Evolutionary conservation across 1,140 invertebrate genomes (phyloP).

Genomic region (Neodiprion virginianus): DNA sequence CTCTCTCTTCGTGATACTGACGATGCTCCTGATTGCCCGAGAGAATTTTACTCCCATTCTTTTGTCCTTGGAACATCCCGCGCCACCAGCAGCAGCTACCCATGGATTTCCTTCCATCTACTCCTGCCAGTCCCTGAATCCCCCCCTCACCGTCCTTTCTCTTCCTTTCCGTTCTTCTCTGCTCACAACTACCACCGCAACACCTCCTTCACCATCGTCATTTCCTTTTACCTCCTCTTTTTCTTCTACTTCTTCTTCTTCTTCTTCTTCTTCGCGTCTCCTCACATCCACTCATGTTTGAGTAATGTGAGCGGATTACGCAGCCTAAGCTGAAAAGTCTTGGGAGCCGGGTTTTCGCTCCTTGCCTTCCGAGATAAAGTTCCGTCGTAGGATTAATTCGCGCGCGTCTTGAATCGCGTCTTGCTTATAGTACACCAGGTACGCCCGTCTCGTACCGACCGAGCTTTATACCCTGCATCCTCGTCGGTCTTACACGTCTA

Average conservation of each 20-base stretch:
- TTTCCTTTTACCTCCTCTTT: neutral
- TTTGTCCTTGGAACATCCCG: too few species aligned
- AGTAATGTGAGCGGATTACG: slow-evolving; percentile 33
- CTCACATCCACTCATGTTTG: slow-evolving; percentile 27
- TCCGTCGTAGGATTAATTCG: slow-evolving; percentile 6
- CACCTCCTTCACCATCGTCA: neutral
- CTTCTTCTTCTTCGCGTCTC: neutral
- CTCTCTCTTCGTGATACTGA: neutral
- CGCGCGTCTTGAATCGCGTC: neutral
- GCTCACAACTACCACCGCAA: neutral
- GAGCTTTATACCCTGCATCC: too few species aligned
- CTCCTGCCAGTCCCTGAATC: neutral
- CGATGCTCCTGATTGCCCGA: neutral
- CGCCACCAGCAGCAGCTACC: too few species aligned
- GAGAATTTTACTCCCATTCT: too few species aligned
- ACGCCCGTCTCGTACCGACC: neutral
- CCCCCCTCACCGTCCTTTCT: neutral
- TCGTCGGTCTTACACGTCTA: neutral
- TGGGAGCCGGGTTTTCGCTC: slow-evolving; percentile 18
- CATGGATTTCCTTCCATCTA: neutral
- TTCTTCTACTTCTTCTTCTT: neutral
- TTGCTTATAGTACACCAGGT: neutral
- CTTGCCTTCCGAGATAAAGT: slow-evolving; percentile 27
- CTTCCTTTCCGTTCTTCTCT: neutral
- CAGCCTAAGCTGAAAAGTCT: slow-evolving; percentile 29